These are phyloP conservation scores for Coracopsis vasa DNA, from an alignment of 2,113 vertebrate genomes.

Conservation along the genomic window DNA sequence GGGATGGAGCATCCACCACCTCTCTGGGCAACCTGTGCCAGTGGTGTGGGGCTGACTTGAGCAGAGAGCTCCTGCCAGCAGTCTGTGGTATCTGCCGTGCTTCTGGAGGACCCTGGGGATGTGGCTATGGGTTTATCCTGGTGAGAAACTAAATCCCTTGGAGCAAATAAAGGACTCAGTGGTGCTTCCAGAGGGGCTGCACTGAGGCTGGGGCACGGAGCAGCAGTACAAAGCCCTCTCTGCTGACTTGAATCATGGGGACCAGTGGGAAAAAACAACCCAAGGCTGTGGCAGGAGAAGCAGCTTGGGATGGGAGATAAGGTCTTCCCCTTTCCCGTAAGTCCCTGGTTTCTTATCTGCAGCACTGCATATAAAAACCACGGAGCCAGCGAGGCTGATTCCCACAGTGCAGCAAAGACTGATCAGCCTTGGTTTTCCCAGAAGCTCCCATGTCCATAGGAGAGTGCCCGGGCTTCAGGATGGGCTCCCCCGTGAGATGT, in stretches of 20 bases:
- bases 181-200: background rate
- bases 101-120: background rate
- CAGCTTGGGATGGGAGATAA: conserved; percentile 15
- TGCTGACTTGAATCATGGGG: background rate
- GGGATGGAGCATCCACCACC: background rate
- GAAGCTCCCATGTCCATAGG: rapidly evolving
- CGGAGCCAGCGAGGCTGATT: background rate
- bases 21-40: background rate
- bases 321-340: conserved; percentile 51
- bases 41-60: background rate
- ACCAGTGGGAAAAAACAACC: background rate
- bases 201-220: background rate
- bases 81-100: background rate
- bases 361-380: background rate
- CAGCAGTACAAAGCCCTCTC: background rate
- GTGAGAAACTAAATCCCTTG: background rate
- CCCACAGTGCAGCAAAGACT: background rate
- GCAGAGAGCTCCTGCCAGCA: background rate
- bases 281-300: background rate
- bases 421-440: background rate
- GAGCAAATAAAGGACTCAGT: rapidly evolving
- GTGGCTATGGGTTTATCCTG: background rate
- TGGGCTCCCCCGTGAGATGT: rapidly evolving
- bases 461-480: background rate
- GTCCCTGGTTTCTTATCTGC: conserved; percentile 31